Evolutionary conservation across 2,797 vertebrate species (phyloP).

Genomic region (Arrhamphus sclerolepis): DNA sequence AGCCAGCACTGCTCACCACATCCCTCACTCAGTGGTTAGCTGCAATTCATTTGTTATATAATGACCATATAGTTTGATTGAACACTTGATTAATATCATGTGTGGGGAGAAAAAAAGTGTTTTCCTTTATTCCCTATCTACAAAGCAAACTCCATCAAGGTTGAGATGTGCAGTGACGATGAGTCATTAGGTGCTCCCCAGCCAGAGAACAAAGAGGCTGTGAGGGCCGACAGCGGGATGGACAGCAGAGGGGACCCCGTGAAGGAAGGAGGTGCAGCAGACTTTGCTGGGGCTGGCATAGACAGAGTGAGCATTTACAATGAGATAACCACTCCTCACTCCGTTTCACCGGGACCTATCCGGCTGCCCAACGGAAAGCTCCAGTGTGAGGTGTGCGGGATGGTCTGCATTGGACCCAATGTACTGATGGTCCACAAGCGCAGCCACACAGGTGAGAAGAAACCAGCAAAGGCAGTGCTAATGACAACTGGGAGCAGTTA

Average conservation of each 20-base stretch:
- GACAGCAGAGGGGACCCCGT: slow-evolving; percentile 82
- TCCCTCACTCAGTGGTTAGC: slow-evolving; percentile 89
- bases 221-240: slow-evolving; percentile 84
- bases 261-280: slow-evolving; percentile 78
- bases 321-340: slow-evolving; percentile 84
- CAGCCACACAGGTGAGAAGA: slow-evolving; percentile 91
- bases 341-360: slow-evolving; percentile 89
- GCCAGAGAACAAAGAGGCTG: slow-evolving; percentile 80
- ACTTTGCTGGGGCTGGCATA: slow-evolving; percentile 70
- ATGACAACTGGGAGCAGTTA: background rate
- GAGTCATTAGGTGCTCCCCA: slow-evolving; percentile 86
- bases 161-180: slow-evolving; percentile 95
- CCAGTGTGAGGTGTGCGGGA: slow-evolving; percentile 95
- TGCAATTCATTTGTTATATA: slow-evolving; percentile 6
- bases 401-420: slow-evolving; percentile 96
- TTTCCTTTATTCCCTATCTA: slow-evolving; percentile 11
- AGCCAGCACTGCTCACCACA: slow-evolving; percentile 92
- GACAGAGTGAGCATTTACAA: slow-evolving; percentile 83
- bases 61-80: background rate
- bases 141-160: slow-evolving; percentile 93
- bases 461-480: background rate
- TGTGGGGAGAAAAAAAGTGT: slow-evolving; percentile 18
- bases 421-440: slow-evolving; percentile 98
- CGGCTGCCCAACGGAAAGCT: slow-evolving; percentile 94
- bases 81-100: background rate